Base-by-base conservation (phyloP, 2,888 invertebrate species). In the Hydriomena furcata region DNA sequence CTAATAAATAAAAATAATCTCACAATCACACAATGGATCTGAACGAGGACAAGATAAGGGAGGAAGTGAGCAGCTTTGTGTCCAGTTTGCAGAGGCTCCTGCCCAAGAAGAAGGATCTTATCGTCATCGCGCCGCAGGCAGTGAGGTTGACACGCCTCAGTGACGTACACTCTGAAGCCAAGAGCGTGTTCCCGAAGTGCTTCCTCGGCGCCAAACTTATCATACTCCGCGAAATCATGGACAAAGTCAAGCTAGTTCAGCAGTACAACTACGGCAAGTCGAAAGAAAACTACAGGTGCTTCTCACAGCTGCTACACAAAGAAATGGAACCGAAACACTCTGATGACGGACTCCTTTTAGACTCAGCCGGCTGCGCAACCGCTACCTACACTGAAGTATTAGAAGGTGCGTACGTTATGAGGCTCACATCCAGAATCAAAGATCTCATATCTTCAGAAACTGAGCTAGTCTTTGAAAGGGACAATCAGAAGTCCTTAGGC, bases 361-460 rank as follows among this genome's bases (percentile, higher is more conserved):
- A 89, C 52, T 73, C 84, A 0, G 68, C 76, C 0, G 88, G 90
- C 1, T 82, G 83, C 1, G 88, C 88, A 0, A 84, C 84, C 0
- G 90, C 90, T 0, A 79, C 81, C 0, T 90, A 89, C 58, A 76
- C 67, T 7, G 83, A 88, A 42, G 53, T 62, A 0, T 58, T 85
- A 1, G 81, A 83, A 0, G 79, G 76, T 6, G 68, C 65, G 0
- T 82, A 80, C 55, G 73, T 82, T 50, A 75, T 90, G 75, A 68
- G 76, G 12, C 60, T 90, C 7, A 84, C 81, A 1, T 85, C 90
- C 0, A 84, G 76, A 55, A 88, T 90, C 42, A 82, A 65, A 46
- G 86, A 90, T 45, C 54, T 90, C n/a, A 65, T 85, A 7, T 78
- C 85, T 0, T 90, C 90, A 25, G 87, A 90, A 64, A 84, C 82